Evolutionary conservation across 2,797 vertebrate species (phyloP), one percentile per base, ranked within the genome.

Genomic region (Tangara arthus): DNA sequence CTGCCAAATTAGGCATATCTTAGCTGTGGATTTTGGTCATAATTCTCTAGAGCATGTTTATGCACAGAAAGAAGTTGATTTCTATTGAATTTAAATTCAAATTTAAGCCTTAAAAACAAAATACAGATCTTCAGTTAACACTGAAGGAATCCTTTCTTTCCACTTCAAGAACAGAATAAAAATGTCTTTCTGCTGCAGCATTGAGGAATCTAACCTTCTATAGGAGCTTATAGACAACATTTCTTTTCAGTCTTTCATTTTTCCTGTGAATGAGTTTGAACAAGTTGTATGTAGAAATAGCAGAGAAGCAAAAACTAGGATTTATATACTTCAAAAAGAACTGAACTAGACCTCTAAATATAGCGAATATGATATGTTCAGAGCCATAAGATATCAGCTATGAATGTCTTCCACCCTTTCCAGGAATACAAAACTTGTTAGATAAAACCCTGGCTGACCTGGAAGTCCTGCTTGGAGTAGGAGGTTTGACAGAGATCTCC

Each of bases 11-110:
- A 92, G 86, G 81, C 77, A 70, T 46, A 85, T 71, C 35, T 73
- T 61, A 92, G 82, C 59, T 50, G 82, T 82, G 81, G 65, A 94
- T 85, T 93, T 96, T 75, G 92, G 79, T 86, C 72, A 89, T 89
- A 94, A 95, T 87, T 97, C 92, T 94, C 91, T 53, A 39, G 26
- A 70, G 91, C 49, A 77, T 1, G 0, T 87, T 97, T 96, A 93
- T 42, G 55, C 27, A 96, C 75, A 92, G 81, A 93, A 92, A 91
- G 59, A 93, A 52, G 37, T 94, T 97, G 93, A 96, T 96, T 95
- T 91, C 80, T 95, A 73, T 79, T 86, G 87, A 96, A 95, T 93
- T 92, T 89, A 87, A 94, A 93, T 95, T 90, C 76, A 96, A 87
- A 97, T 89, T 79, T 95, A 87, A 87, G 75, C 71, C 81, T 89